phyloP scores from a whole-genome alignment of 2,888 invertebrate species.

The Meta bourneti region DNA sequence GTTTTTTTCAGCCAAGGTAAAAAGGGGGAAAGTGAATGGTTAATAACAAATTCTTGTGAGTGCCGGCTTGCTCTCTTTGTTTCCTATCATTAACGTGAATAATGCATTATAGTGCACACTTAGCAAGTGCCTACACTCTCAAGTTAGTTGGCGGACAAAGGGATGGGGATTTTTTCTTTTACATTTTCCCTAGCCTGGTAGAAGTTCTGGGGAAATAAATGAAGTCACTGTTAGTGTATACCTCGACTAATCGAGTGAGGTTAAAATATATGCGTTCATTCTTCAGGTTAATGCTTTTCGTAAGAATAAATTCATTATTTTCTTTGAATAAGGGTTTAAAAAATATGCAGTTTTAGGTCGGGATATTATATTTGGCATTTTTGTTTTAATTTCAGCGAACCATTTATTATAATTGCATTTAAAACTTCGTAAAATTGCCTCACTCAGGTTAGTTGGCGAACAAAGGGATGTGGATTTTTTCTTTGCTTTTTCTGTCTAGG shows the following conservation, averaged over 20 bases:
- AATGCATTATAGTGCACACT: conserved; percentile 56
- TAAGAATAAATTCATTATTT: background rate
- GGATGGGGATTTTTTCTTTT: conserved; percentile 9
- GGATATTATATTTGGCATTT: too few species aligned
- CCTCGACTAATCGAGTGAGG: background rate
- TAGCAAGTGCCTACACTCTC: conserved; percentile 36
- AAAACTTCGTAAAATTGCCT: too few species aligned
- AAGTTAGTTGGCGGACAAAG: background rate
- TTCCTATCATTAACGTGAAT: conserved; percentile 69
- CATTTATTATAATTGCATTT: too few species aligned
- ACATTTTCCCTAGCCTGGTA: background rate
- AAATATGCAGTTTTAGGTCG: too few species aligned
- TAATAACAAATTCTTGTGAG: conserved; percentile 56
- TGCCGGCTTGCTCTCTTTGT: conserved; percentile 32
- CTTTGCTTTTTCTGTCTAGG: background rate
- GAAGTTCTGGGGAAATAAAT: background rate
- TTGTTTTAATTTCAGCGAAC: too few species aligned
- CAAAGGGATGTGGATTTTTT: conserved; percentile 3
- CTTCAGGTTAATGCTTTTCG: background rate
- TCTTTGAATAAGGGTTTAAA: background rate
- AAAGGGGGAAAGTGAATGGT: conserved; percentile 41
- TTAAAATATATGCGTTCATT: background rate
- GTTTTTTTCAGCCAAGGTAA: background rate
- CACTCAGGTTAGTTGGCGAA: background rate
- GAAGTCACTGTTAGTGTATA: background rate